Percentiles rank a stretch among this genome's conserved stretches.
Evolutionary conservation across 2,888 invertebrate species (phyloP).

Genomic region (Clivina fossor): DNA sequence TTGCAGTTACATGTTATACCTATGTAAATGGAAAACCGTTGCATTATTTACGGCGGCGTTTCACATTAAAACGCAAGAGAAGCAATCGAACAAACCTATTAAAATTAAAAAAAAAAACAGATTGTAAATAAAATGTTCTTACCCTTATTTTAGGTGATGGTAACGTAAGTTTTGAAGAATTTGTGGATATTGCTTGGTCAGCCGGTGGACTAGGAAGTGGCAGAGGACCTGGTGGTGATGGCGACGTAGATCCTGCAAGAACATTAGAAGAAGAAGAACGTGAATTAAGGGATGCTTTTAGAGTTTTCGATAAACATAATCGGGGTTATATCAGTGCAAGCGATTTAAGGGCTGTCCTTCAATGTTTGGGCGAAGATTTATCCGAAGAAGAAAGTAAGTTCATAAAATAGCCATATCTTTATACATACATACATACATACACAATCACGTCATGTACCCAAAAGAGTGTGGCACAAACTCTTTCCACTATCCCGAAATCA

Average conservation of each 20-base stretch:
- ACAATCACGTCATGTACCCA: no score
- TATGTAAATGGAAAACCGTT: no score
- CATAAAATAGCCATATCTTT: no score
- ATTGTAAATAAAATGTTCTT: no score
- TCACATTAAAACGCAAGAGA: no score
- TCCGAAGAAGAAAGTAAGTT: conserved; percentile 87
- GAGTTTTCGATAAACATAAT: conserved; percentile 89
- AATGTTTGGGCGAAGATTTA: conserved; percentile 85
- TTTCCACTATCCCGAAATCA: no score
- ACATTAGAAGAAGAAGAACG: conserved; percentile 83
- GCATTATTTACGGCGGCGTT: no score
- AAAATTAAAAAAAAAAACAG: no score
- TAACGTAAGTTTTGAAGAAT: conserved; percentile 86
- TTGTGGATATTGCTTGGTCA: conserved; percentile 70
- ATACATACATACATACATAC: no score
- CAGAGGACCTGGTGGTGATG: conserved; percentile 36
- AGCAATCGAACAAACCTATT: no score
- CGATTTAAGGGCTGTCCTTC: conserved; percentile 81
- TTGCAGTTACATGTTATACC: no score
- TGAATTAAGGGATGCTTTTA: conserved; percentile 81
- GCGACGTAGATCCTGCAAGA: conserved; percentile 53
- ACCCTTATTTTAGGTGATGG: conserved; percentile 72
- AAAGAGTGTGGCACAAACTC: no score
- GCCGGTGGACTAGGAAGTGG: conserved; percentile 47
- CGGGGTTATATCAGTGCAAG: conserved; percentile 90